phyloP scores from a whole-genome alignment of 2,888 invertebrate genomes.

The Periphyllus acericola region DNA sequence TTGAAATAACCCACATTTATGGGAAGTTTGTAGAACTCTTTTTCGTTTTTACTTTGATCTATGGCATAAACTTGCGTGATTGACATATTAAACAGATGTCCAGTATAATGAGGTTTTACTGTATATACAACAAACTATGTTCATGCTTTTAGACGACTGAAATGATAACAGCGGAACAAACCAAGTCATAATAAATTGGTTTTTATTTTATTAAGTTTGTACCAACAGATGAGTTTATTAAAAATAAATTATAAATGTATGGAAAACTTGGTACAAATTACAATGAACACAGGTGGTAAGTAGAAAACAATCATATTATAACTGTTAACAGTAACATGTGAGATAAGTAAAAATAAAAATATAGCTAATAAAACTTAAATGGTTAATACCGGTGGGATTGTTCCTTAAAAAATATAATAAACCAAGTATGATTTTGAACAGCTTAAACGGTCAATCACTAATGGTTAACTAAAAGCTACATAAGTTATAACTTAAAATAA shows the following conservation, averaged over 20 bases:
- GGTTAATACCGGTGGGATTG: background rate
- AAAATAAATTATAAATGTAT: background rate
- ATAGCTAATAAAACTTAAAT: background rate
- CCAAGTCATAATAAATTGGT: too few relatives aligned
- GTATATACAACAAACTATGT: too few relatives aligned
- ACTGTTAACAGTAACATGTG: background rate
- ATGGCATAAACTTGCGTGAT: too few relatives aligned
- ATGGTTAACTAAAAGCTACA: background rate
- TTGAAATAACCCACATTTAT: too few relatives aligned
- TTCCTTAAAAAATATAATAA: background rate
- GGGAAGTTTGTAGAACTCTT: too few relatives aligned
- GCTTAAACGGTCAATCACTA: background rate
- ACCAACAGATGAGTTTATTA: background rate
- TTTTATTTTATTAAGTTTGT: background rate
- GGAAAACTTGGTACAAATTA: background rate
- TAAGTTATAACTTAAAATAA: background rate
- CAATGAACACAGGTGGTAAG: background rate
- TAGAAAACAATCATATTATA: background rate
- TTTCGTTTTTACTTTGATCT: too few relatives aligned
- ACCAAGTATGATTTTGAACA: background rate
- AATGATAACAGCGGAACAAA: too few relatives aligned
- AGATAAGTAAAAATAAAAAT: background rate
- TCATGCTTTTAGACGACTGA: too few relatives aligned
- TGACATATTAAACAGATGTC: too few relatives aligned
- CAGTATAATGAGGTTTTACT: too few relatives aligned